These are phyloP conservation scores for Caenorhabditis latens DNA, from an alignment of 1,140 invertebrate genomes.

Conservation along the genomic window DNA sequence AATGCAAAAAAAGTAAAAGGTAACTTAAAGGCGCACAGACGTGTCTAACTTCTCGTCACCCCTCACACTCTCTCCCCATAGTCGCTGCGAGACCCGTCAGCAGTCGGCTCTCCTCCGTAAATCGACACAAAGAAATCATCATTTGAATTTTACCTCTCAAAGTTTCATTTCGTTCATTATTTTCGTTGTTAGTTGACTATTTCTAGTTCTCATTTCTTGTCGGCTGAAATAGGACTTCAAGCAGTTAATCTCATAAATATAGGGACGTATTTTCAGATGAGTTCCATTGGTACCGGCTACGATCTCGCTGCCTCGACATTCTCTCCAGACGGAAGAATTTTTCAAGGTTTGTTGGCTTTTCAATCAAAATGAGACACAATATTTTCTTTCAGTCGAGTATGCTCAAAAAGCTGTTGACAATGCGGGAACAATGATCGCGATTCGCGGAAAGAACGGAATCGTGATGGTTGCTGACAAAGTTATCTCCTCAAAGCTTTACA, in stretches of 20 bases:
- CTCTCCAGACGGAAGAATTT: constrained; percentile 89
- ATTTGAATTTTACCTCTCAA: constrained; percentile 8
- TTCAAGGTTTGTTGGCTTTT: constrained; percentile 69
- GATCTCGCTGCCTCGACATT: constrained; percentile 99
- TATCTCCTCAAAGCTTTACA: constrained; percentile 95
- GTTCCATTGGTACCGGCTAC: constrained; percentile 91
- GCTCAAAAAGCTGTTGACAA: constrained; percentile 99
- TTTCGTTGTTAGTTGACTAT: neutral
- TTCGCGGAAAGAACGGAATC: constrained; percentile 94
- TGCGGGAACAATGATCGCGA: constrained; percentile 93
- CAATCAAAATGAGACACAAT: constrained; percentile 80
- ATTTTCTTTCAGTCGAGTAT: constrained; percentile 99
- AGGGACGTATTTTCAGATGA: constrained; percentile 82
- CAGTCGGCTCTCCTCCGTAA: neutral
- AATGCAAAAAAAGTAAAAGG: neutral
- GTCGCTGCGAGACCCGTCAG: constrained; percentile 43
- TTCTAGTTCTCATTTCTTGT: neutral
- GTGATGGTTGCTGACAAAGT: constrained; percentile 98
- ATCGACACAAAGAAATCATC: constrained; percentile 50
- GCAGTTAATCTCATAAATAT: neutral
- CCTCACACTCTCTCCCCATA: neutral
- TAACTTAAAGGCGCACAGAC: neutral
- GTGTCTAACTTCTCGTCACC: neutral
- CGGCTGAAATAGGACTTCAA: neutral
- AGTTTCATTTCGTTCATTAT: neutral